Conservation (phyloP, 1,140 invertebrate species). For the Stratiolaelaps scimitus region DNA sequence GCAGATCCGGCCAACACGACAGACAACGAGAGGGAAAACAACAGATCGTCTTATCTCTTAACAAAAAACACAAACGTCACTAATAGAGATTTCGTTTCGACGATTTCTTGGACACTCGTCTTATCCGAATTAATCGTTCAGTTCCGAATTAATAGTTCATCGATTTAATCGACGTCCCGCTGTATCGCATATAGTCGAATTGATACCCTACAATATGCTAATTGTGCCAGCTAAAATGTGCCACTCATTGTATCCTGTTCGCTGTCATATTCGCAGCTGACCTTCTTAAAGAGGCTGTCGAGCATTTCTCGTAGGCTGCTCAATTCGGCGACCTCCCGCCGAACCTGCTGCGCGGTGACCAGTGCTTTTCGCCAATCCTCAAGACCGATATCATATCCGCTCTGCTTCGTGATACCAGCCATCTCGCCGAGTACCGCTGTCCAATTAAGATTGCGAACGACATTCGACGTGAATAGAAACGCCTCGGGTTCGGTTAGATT, state of each 20-base stretch:
- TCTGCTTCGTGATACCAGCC: conserved; percentile 31
- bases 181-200: too few species aligned
- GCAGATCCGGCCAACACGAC: background rate
- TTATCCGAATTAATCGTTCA: too few species aligned
- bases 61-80: too few species aligned
- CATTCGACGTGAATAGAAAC: conserved; percentile 30
- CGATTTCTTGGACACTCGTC: background rate
- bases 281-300: conserved; percentile 22
- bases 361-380: conserved; percentile 33
- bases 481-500: conserved; percentile 6
- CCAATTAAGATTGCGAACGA: conserved; percentile 31
- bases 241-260: too few species aligned
- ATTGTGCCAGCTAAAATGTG: too few species aligned
- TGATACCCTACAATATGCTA: too few species aligned
- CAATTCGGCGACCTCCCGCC: background rate
- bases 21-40: background rate
- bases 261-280: background rate
- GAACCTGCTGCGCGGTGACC: conserved; percentile 18
- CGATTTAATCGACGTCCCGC: too few species aligned
- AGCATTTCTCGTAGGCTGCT: conserved; percentile 13
- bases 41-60: background rate
- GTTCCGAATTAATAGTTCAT: too few species aligned
- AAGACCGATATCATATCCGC: conserved; percentile 31
- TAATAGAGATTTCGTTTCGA: background rate
- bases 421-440: conserved; percentile 31